phyloP scores from a whole-genome alignment of 2,113 vertebrate genomes.

The Oncorhynchus tshawytscha region DNA sequence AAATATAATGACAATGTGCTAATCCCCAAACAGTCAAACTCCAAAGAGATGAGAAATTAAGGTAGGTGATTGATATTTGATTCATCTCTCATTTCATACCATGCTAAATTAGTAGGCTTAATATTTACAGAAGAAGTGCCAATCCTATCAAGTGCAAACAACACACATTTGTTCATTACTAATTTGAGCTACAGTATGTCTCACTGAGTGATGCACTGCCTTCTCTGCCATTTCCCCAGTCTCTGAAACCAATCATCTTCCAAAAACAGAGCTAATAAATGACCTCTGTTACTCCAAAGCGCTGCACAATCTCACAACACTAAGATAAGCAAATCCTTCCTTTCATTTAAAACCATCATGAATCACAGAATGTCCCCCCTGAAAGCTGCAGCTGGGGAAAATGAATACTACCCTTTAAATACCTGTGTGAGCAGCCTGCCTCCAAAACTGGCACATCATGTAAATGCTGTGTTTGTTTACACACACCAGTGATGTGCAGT shows the following conservation, averaged over 20 bases:
- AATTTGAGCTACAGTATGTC: conserved; percentile 39
- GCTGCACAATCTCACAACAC: background rate
- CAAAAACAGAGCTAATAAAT: background rate
- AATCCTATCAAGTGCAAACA: background rate
- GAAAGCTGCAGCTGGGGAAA: background rate
- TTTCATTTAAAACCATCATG: background rate
- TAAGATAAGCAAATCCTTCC: conserved; percentile 1
- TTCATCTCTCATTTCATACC: background rate
- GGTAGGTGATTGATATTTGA: conserved; percentile 7
- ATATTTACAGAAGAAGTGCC: background rate
- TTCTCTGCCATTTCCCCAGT: background rate
- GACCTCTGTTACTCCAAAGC: background rate
- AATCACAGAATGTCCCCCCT: background rate
- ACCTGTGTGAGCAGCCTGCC: background rate
- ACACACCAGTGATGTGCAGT: background rate
- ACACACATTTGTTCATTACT: background rate
- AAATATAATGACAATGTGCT: too few relatives aligned
- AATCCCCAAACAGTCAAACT: too few relatives aligned
- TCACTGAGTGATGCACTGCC: background rate
- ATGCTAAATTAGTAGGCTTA: background rate
- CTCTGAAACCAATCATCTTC: background rate
- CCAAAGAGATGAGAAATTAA: too few relatives aligned
- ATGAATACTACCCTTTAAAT: conserved; percentile 3
- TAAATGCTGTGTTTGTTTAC: conserved; percentile 13
- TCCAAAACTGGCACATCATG: background rate